A percentile compares a stretch with the other conserved stretches of the same genome.
phyloP scores from a whole-genome alignment of 2,888 invertebrate species.

The Hydrotaea cyrtoneurina region DNA sequence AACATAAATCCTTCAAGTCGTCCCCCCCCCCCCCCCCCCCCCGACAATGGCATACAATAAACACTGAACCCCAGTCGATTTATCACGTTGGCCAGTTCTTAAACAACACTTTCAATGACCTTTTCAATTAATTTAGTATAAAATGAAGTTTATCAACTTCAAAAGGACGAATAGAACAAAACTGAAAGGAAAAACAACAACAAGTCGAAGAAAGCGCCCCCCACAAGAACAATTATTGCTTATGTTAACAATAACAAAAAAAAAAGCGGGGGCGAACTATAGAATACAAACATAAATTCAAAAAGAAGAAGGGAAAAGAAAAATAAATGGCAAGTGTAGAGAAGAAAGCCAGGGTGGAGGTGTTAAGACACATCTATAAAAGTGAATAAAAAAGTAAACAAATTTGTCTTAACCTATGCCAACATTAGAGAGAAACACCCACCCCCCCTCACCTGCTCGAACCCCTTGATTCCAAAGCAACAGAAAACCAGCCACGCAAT shows the following conservation, averaged over 20 bases:
- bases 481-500: constrained; percentile 23
- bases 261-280: constrained; percentile 1
- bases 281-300: constrained; percentile 20
- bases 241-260: constrained; percentile 34
- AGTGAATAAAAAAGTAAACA: constrained; percentile 28
- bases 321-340: no score
- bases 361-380: constrained; percentile 42
- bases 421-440: constrained; percentile 32
- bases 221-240: constrained; percentile 41
- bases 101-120: constrained; percentile 38
- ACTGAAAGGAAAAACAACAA: neutral
- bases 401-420: constrained; percentile 45
- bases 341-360: neutral
- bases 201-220: constrained; percentile 10
- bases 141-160: constrained; percentile 46
- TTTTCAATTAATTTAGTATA: constrained; percentile 41
- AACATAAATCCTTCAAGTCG: neutral
- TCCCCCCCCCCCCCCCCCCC: no score
- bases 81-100: neutral
- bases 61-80: neutral
- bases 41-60: no score
- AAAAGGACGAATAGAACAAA: neutral
- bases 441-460: neutral
- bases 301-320: no score
- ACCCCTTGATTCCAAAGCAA: neutral